phyloP scores from a whole-genome alignment of 2,888 invertebrate genomes.

The Chydorus sphaericus region DNA sequence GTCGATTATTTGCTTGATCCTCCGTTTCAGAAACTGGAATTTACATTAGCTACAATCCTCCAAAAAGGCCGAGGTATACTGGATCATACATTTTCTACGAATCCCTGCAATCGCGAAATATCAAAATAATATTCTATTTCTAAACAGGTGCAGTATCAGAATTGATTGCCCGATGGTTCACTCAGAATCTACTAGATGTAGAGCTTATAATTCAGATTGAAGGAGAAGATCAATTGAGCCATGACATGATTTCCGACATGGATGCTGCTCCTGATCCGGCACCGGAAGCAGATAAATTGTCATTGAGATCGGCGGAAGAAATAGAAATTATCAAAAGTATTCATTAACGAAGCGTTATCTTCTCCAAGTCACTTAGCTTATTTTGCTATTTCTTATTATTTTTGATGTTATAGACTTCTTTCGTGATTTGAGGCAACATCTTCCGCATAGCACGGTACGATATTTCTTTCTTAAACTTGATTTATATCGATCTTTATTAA shows the following conservation, averaged over 20 bases:
- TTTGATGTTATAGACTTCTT: background rate
- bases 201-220: constrained; percentile 30
- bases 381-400: too few species aligned
- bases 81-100: too few species aligned
- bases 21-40: background rate
- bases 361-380: background rate
- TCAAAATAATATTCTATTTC: background rate
- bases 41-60: constrained; percentile 30
- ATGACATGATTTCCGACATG: background rate
- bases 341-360: background rate
- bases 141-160: constrained; percentile 77
- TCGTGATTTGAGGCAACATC: constrained; percentile 36
- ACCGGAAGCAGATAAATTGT: constrained; percentile 12
- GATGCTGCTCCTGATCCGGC: constrained; percentile 11
- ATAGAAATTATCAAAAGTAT: background rate
- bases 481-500: too few species aligned
- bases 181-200: constrained; percentile 54
- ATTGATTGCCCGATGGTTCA: constrained; percentile 72
- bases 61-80: constrained; percentile 31
- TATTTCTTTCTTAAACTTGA: background rate
- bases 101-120: background rate
- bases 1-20: background rate
- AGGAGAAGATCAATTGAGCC: constrained; percentile 25
- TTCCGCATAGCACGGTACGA: constrained; percentile 69
- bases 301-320: constrained; percentile 10